Evolutionary conservation across 2,888 invertebrate species (phyloP), one percentile per base, ranked within the genome.

Genomic region (Nomada hirtipes): DNA sequence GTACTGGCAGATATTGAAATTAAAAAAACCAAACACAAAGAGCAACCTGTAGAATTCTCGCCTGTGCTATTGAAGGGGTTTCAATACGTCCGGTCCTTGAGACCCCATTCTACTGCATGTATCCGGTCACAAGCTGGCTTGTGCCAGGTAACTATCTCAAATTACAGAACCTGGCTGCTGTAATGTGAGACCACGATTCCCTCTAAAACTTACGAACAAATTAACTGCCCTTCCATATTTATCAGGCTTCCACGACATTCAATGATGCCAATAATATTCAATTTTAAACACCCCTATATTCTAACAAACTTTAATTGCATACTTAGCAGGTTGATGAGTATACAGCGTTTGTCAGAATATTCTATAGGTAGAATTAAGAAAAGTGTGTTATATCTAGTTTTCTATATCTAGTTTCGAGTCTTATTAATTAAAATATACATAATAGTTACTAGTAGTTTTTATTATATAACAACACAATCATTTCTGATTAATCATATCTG

Each of bases 41-140:
- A 76, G 53, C 55, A 65, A 47, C 50, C 63, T 47, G 53, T 36
- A 47, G 53, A 63, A 67, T 53, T 44, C 63, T 80, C 60, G 53
- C 63, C 50, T 57, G 42, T 57, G 57, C 44, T n/a, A 60, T 60
- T 29, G 73, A 71, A 83, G 59, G 73, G 84, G 73, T 84, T 84
- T 83, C 83, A 42, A 79, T 69, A 64, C 76, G 71, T 83, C 76
- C 76, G 76, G 50, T 53, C 59, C 73, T 76, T 52, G 75, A 79
- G 72, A 67, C 55, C 18, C 57, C 47, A 47, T 70, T 29, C 73
- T 11, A 26, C 68, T 44, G 71, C 69, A 76, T 3, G 47, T 47
- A 47, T 84, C 61, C 81, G 71, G 52, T 68, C 57, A 11, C 50
- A 61, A 71, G 61, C 26, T 60, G 61, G 64, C 73, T 71, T 65